Evolutionary conservation across 2,113 vertebrate genomes (phyloP), one percentile per base, ranked within the genome.

Genomic region (Brachyhypopomus occidentalis): DNA sequence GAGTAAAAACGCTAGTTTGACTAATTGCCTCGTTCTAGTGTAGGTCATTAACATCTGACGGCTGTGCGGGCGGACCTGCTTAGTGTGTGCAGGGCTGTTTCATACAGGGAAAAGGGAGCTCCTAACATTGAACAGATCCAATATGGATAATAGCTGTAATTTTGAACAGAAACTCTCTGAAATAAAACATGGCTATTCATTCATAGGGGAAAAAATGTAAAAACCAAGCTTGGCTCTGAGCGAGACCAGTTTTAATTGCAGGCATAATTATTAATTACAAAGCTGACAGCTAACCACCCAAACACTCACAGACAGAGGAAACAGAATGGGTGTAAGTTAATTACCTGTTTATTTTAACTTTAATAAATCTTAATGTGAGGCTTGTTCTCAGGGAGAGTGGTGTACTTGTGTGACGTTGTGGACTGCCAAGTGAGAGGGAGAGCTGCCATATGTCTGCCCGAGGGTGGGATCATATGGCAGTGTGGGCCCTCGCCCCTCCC

Each of bases 261-360:
- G 69, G 83, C 81, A 86, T 77, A 82, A 88, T 88, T 85, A 87
- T 87, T 89, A 84, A 85, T 86, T 78, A 73, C 36, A 59, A 62
- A 60, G 36, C 77, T 80, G 79, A 82, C 75, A 88, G 78, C 67
- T 80, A 41, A 48, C 73, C 78, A 59, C 75, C 66, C 75, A 77
- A 38, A 2, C 78, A 77, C 36, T 67, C 77, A 71, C 66, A 69
- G 23, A 41, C 75, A 79, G 71, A 86, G 84, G 82, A 87, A 86
- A 86, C 79, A 83, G 84, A 83, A 78, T 80, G 38, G 25, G 23
- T 81, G 80, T 83, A 56, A 85, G 83, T 80, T 84, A 84, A 86
- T 87, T 82, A 83, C 71, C 77, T 86, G 84, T 80, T 85, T 88
- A 83, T 88, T 81, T 88, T 77, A 81, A 84, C 75, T 66, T 45